Evolutionary conservation across 2,113 vertebrate species (phyloP), one percentile per base, ranked within the genome.

Genomic region (Nesogale talazaci): DNA sequence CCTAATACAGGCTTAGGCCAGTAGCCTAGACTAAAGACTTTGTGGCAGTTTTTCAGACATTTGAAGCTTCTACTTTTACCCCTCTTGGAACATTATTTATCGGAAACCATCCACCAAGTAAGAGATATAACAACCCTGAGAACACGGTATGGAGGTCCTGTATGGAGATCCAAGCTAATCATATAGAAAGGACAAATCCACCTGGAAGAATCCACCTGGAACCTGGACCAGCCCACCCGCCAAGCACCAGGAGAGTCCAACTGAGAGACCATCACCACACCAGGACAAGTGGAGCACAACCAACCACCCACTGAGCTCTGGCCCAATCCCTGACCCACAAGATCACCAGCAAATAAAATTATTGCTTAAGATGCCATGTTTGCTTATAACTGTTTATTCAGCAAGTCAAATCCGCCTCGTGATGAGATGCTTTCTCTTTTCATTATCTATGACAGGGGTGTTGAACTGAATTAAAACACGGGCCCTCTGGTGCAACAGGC

Each of bases 101-200:
- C 6, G 81, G 59, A 84, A 57, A 56, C 40, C 12, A 52, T 46
- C 22, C 36, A n/a, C 31, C 29, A 31, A 1, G 25, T 22, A 38
- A 59, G 36, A 57, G 77, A 23, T 31, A 22, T 23, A 92, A 19
- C 61, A 29, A 29, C 40, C 59, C 42, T 22, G 20, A 56, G 27
- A 27, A 15, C n/a, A 74, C 22, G 0, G 19, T 2, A n/a, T n/a
- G n/a, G n/a, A n/a, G n/a, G 2, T 57, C 4, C 14, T 6, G 15
- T n/a, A 69, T 38, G 72, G 29, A 34, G 74, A 9, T 40, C 9
- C 4, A 1, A 19, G 46, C 15, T 29, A 31, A 31, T 8, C n/a
- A 20, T 0, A 0, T 29, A 4, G 15, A 75, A 52, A 4, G 20
- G 40, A 7, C 15, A 29, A 82, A 4, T 70, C 2, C 8, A 0